Percentiles rank a stretch among this genome's conserved stretches.
These are phyloP conservation scores for Bellardia bayeri DNA, from an alignment of 2,888 invertebrate genomes.

Conservation along the genomic window DNA sequence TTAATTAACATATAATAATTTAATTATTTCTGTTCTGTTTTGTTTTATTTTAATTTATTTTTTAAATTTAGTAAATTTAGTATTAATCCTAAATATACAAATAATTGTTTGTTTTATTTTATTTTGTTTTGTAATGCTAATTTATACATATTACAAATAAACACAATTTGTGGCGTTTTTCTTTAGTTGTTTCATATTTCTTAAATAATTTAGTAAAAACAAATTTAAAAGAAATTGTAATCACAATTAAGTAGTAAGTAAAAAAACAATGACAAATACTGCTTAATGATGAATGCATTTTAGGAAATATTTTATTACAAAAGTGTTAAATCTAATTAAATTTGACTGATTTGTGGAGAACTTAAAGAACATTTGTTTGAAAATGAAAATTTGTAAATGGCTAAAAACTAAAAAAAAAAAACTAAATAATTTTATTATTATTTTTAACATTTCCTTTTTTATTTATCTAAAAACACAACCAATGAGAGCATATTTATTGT, in stretches of 20 bases:
- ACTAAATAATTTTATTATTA: conserved; percentile 35
- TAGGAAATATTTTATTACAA: conserved; percentile 57
- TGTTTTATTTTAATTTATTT: conserved; percentile 63
- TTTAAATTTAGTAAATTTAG: conserved; percentile 68
- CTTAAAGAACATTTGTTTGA: neutral
- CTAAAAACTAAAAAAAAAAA: conserved; percentile 8
- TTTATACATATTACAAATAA: conserved; percentile 71
- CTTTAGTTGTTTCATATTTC: conserved; percentile 11
- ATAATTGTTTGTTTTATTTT: conserved; percentile 43
- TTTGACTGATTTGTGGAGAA: conserved; percentile 21
- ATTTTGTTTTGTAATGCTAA: conserved; percentile 55
- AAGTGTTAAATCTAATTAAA: conserved; percentile 57
- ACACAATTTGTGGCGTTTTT: conserved; percentile 70
- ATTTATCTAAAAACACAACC: conserved; percentile 84
- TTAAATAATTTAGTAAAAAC: conserved; percentile 23
- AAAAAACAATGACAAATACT: conserved; percentile 26
- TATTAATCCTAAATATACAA: conserved; percentile 71
- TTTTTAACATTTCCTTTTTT: conserved; percentile 67
- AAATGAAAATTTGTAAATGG: neutral
- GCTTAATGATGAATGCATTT: conserved; percentile 20
- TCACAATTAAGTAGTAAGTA: conserved; percentile 13
- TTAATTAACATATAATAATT: conserved; percentile 67
- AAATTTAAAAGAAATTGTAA: conserved; percentile 45
- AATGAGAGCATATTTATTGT: conserved; percentile 83
- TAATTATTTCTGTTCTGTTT: conserved; percentile 51